A percentile compares a stretch with the other conserved stretches of the same genome.
phyloP scores from a whole-genome alignment of 2,113 vertebrate species.

The Tetrax tetrax region DNA sequence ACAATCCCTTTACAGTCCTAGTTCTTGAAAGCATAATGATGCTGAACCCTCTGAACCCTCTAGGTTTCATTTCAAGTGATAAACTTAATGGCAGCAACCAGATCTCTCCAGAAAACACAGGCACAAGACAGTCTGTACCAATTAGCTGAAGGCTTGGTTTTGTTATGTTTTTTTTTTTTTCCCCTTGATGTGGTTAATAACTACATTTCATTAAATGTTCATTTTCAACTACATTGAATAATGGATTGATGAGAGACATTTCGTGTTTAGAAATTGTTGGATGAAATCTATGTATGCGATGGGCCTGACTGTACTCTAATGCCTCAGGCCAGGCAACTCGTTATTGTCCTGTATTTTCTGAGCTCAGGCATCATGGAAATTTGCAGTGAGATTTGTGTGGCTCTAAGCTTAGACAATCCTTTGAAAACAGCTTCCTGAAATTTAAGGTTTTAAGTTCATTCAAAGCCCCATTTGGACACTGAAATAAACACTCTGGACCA shows the following conservation, averaged over 20 bases:
- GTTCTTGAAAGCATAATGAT: neutral
- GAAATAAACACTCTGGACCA: slow-evolving; percentile 49
- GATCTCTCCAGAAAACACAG: neutral
- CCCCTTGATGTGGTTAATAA: neutral
- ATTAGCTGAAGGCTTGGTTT: neutral
- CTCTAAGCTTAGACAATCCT: slow-evolving; percentile 18
- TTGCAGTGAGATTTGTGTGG: neutral
- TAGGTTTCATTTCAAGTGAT: neutral
- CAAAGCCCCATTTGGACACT: slow-evolving; percentile 31
- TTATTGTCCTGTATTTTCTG: neutral
- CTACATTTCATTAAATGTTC: neutral
- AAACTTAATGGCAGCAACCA: neutral
- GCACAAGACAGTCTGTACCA: neutral
- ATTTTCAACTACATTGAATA: neutral
- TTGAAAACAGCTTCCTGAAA: slow-evolving; percentile 39
- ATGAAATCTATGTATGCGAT: neutral
- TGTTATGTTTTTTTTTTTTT: neutral
- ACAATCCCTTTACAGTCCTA: neutral
- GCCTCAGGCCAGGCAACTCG: neutral
- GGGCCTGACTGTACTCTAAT: neutral
- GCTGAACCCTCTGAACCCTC: neutral
- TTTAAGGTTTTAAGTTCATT: slow-evolving; percentile 45
- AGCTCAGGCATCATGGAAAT: neutral
- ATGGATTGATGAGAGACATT: neutral
- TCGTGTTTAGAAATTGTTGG: neutral